Conservation (phyloP, 2,113 vertebrate species). For the Takifugu flavidus region DNA sequence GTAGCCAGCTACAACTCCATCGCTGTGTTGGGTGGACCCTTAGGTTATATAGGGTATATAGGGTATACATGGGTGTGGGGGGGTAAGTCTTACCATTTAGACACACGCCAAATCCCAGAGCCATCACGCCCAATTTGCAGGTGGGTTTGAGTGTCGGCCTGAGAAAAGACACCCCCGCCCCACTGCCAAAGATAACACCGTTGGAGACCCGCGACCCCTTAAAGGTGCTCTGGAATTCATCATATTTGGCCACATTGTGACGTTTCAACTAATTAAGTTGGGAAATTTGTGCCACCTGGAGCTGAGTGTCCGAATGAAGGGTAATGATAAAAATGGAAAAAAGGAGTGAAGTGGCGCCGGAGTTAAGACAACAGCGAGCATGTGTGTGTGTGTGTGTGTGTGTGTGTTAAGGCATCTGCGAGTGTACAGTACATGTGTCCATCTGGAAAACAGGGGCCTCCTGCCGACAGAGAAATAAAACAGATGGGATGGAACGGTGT, state of each 20-base stretch:
- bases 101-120: slow-evolving; percentile 21
- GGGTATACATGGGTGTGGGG: background rate
- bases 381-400: slow-evolving; percentile 1
- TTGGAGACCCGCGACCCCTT: slow-evolving; percentile 13
- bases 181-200: slow-evolving; percentile 45
- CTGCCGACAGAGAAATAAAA: slow-evolving; percentile 4
- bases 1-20: background rate
- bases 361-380: slow-evolving; percentile 20
- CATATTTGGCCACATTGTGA: slow-evolving; percentile 25
- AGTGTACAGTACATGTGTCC: background rate
- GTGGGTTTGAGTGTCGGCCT: slow-evolving; percentile 26
- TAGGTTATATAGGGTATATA: slow-evolving; percentile 22
- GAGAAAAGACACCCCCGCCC: slow-evolving; percentile 4
- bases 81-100: background rate
- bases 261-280: slow-evolving; percentile 36
- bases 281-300: slow-evolving; percentile 11
- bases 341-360: background rate
- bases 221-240: slow-evolving; percentile 25
- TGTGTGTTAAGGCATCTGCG: slow-evolving; percentile 2
- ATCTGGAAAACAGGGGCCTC: slow-evolving; percentile 17
- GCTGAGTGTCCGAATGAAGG: background rate
- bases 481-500: background rate
- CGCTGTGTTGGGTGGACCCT: slow-evolving; percentile 11
- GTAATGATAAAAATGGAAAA: too few species aligned
- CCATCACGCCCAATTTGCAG: slow-evolving; percentile 53